Percentiles rank a stretch among this genome's conserved stretches.
phyloP scores from a whole-genome alignment of 1,140 invertebrate genomes.

The Diprion similis region DNA sequence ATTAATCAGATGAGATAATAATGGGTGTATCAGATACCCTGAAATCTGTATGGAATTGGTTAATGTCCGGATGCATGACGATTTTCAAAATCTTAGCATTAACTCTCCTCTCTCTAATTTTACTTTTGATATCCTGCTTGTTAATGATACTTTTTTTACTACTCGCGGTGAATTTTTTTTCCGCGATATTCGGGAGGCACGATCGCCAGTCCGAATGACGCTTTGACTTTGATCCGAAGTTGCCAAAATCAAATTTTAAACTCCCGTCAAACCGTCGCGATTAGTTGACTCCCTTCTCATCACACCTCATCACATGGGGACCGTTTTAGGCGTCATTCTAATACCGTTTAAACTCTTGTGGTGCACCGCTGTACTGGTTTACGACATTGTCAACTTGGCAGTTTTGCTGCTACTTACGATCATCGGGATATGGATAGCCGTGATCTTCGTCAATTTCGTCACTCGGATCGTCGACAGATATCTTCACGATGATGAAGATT shows the following conservation, averaged over 20 bases:
- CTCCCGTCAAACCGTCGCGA: too few species aligned
- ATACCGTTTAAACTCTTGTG: not conserved
- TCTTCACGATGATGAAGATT: not conserved
- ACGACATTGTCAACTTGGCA: not conserved
- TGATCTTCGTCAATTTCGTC: not conserved
- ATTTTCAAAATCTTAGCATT: conserved; percentile 25
- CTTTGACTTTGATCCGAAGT: not conserved
- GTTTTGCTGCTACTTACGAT: not conserved
- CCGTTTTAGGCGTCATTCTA: not conserved
- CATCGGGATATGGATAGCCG: not conserved
- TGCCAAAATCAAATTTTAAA: too few species aligned
- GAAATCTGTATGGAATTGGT: conserved; percentile 25
- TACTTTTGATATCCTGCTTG: not conserved
- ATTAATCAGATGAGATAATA: not conserved
- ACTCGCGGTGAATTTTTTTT: not conserved
- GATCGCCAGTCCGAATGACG: not conserved
- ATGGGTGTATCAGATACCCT: conserved; percentile 35
- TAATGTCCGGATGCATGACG: conserved; percentile 17
- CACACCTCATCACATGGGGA: not conserved
- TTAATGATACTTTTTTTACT: not conserved
- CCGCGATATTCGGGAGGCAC: not conserved
- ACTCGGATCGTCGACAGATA: not conserved
- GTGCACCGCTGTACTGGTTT: not conserved
- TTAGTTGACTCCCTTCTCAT: not conserved
- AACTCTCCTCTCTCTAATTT: conserved; percentile 22